A percentile compares a stretch with the other conserved stretches of the same genome.
Evolutionary conservation across 1,140 invertebrate species (phyloP).

Genomic region (Platorchestia sp.): DNA sequence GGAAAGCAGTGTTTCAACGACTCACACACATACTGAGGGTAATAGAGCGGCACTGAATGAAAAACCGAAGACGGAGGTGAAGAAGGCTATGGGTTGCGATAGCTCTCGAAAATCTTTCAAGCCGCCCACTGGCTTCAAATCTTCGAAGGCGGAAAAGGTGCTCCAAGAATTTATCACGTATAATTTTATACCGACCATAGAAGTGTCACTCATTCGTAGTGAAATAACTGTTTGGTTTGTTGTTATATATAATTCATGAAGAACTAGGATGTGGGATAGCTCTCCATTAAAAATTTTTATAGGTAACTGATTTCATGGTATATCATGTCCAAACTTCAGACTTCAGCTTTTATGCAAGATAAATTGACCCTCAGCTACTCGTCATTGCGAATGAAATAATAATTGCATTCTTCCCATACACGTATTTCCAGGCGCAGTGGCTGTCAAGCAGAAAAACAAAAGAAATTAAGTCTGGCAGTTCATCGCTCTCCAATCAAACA

Average conservation of each 20-base stretch:
- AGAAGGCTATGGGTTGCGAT: not conserved
- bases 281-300: no score
- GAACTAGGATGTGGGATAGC: not conserved
- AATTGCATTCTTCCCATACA: not conserved
- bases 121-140: not conserved
- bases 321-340: not conserved
- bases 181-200: not conserved
- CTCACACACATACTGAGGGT: not conserved
- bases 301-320: not conserved
- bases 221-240: not conserved
- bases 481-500: not conserved
- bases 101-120: not conserved
- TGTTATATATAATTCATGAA: not conserved
- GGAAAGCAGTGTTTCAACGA: not conserved
- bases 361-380: not conserved
- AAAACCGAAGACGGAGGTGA: not conserved
- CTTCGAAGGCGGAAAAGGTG: not conserved
- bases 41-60: not conserved
- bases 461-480: not conserved
- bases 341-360: not conserved
- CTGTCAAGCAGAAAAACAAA: not conserved
- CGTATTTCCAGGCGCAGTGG: not conserved
- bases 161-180: not conserved
- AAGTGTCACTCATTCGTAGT: not conserved
- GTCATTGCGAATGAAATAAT: not conserved